Evolutionary conservation across 1,140 invertebrate species (phyloP).

Genomic region (Oscheius sp.): DNA sequence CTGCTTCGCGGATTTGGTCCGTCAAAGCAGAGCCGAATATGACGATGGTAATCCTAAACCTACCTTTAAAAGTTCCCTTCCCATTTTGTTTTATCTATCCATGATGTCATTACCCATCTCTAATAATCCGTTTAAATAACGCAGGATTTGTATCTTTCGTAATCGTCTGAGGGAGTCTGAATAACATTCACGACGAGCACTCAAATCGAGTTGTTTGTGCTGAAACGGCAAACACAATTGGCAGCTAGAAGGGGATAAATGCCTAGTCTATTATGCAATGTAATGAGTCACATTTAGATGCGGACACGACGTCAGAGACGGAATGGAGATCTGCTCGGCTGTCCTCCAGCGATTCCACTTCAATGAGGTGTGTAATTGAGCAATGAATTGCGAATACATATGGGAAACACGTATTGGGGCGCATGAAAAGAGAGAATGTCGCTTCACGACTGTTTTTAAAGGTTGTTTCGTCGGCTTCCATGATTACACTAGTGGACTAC

Average conservation of each 20-base stretch:
- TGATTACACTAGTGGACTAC: not conserved
- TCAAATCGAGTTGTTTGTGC: not conserved
- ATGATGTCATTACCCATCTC: not conserved
- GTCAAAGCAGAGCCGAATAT: not conserved
- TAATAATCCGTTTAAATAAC: not conserved
- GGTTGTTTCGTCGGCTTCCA: not conserved
- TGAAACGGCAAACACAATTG: not conserved
- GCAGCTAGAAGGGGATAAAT: not conserved
- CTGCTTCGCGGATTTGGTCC: not conserved
- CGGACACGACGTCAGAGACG: constrained; percentile 20
- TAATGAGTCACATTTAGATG: not conserved
- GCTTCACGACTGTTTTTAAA: not conserved
- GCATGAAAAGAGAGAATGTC: not conserved
- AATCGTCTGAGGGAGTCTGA: not conserved
- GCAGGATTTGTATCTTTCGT: not conserved
- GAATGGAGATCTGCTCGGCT: constrained; percentile 31
- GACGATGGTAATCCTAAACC: not conserved
- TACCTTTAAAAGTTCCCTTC: not conserved
- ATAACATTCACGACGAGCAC: not conserved
- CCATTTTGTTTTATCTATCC: not conserved
- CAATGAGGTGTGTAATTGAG: not conserved
- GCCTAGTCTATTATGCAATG: not conserved
- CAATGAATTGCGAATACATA: not conserved
- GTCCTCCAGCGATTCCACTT: constrained; percentile 21
- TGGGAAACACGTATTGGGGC: not conserved